phyloP scores from a whole-genome alignment of 2,797 vertebrate genomes.

The Onychomys arenicola region DNA sequence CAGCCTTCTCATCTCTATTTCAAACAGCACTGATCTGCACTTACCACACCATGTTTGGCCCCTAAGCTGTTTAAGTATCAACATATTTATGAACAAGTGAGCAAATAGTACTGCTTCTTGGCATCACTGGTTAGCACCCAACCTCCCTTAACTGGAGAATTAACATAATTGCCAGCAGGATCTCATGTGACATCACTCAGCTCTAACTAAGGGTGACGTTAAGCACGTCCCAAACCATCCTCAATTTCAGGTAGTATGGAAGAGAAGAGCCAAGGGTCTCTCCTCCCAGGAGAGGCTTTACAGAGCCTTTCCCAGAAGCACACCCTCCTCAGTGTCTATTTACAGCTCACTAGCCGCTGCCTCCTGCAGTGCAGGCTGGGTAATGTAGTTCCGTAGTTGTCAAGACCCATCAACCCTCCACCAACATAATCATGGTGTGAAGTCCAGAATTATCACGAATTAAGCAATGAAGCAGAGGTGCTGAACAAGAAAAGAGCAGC shows the following conservation, averaged over 20 bases:
- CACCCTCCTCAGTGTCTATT: not conserved
- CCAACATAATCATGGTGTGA: not conserved
- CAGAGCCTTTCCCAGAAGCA: not conserved
- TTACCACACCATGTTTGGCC: not conserved
- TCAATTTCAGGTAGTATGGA: not conserved
- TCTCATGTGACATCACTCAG: not conserved
- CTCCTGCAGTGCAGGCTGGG: not conserved
- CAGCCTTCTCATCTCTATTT: not conserved
- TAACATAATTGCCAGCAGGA: not conserved
- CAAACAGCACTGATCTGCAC: not conserved
- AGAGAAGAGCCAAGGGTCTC: not conserved
- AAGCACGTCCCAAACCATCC: not conserved
- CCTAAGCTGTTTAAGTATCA: not conserved
- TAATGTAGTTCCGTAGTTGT: not conserved
- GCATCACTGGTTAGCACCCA: not conserved
- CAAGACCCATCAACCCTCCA: not conserved
- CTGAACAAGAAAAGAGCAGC: not conserved
- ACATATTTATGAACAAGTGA: not conserved
- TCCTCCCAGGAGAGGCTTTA: not conserved
- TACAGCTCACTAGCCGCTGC: not conserved
- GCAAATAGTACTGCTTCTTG: not conserved
- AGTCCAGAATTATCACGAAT: not conserved
- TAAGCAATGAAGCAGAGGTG: not conserved
- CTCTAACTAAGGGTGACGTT: not conserved
- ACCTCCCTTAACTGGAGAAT: not conserved